Base-by-base conservation (phyloP, 2,888 invertebrate species). In the Serripes groenlandicus region DNA sequence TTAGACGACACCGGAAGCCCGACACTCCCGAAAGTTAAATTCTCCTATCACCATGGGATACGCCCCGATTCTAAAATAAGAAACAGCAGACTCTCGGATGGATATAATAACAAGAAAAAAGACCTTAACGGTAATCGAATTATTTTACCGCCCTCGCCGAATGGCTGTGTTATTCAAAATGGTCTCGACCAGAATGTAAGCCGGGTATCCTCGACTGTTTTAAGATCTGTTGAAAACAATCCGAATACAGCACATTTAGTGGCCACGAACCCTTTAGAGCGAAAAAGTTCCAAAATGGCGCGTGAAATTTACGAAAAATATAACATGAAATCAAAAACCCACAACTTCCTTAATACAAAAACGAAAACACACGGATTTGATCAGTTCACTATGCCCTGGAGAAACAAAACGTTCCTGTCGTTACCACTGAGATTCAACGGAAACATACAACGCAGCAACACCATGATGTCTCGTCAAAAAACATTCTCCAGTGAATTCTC, bases 251-350 rank as follows among this genome's bases (percentile, higher is more conserved):
- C 37, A 0, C 79, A 79, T 49, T 28, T 71, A 18, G 81, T 77
- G 23, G 68, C 35, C 3, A 81, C 77, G 18, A 56, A 54, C 34
- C 54, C 71, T 4, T 42, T 15, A 15, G 66, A 66, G 21, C 58
- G 80, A 23, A 77, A 70, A 21, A 86, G 86, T 54, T 78, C 86
- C 15, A 73, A 73, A 74, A 37, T 78, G n/a, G 86, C 86, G n/a
- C 74, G 80, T n/a, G 86, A 86, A 69, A 80, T 86, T 21, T 86
- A 83, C 52, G 86, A 86, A 64, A 86, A 83, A 58, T 86, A 86
- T 66, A 86, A 86, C 69, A 80, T 86, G 81, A 83, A 86, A 73
- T 83, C 82, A 5, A 74, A 70, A 66, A 73, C 79, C 15, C 68
- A 86, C n/a, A 83, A 66, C 28, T 49, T 52, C 23, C 56, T 75